Percentiles rank a stretch among this genome's conserved stretches.
Conservation (phyloP, 2,797 vertebrate genomes). For the Neomorphus geoffroyi region DNA sequence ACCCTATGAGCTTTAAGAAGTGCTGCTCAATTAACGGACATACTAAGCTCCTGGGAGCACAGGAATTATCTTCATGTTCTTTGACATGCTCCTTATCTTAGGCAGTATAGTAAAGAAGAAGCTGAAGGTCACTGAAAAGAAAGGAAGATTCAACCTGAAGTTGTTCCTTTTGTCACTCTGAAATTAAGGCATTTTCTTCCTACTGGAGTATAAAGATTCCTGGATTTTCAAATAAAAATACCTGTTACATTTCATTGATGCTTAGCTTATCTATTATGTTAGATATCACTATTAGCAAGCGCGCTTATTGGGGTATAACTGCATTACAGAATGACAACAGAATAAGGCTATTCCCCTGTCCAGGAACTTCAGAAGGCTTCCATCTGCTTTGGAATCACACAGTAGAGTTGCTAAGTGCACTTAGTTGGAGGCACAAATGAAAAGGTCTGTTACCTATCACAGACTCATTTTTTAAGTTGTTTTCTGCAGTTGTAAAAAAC, state of each 20-base stretch:
- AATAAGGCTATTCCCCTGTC: neutral
- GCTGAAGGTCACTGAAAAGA: neutral
- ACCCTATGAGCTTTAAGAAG: neutral
- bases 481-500: neutral
- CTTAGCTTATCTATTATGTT: neutral
- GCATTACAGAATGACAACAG: neutral
- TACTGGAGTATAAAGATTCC: neutral
- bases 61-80: neutral
- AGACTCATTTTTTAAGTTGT: neutral
- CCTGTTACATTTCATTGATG: neutral
- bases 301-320: neutral
- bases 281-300: neutral
- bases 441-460: slow-evolving; percentile 1
- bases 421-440: neutral
- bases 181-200: neutral
- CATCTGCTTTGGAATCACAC: neutral
- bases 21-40: neutral
- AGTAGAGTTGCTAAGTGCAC: neutral
- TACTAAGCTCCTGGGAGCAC: neutral
- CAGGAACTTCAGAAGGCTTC: neutral
- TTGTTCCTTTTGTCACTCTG: neutral
- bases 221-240: neutral
- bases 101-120: neutral
- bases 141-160: neutral
- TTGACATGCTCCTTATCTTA: neutral